Conservation (phyloP, 2,113 vertebrate species). For the human (Homo sapiens) region GRCh38 chr3:163134501-163135000, state of each 20-base stretch:
- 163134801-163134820: not conserved
- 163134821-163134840: not conserved
- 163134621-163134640: not conserved
- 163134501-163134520: not conserved
- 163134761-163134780: not conserved
- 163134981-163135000: not conserved
- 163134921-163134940: not conserved
- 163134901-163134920: not conserved
- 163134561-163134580: not conserved
- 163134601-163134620: not conserved
- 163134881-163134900: not conserved
- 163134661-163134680: not conserved
- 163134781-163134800: not conserved
- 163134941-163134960: not conserved
- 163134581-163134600: not conserved
- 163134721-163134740: not conserved
- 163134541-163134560: not conserved
- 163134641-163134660: not conserved
- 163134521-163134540: not conserved
- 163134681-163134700: not conserved
- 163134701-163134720: not conserved
- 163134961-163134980: not conserved
- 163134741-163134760: not conserved
- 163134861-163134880: not conserved
- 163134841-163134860: not conserved